These are phyloP conservation scores for Australoheros scitulus DNA, from an alignment of 2,113 vertebrate genomes.

Conservation along the genomic window DNA sequence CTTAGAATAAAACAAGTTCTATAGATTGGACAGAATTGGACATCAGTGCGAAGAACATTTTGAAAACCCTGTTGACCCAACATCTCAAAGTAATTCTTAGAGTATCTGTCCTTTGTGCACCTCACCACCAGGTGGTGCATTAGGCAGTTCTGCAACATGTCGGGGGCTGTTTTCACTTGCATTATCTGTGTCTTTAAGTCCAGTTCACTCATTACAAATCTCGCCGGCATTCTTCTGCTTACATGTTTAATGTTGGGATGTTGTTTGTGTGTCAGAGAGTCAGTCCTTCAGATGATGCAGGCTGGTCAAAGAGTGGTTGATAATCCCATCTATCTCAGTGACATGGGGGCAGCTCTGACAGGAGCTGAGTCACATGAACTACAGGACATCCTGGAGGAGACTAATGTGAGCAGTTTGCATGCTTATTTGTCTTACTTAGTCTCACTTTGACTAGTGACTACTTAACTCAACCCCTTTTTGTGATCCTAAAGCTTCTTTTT, in stretches of 20 bases:
- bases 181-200: too few species aligned
- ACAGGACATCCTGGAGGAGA: constrained; percentile 96
- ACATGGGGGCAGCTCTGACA: constrained; percentile 96
- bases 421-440: background rate
- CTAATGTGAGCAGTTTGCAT: constrained; percentile 82
- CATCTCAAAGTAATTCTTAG: background rate
- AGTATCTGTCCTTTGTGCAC: background rate
- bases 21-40: background rate
- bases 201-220: too few species aligned
- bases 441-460: background rate
- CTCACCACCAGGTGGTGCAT: background rate
- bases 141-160: background rate
- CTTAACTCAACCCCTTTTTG: background rate
- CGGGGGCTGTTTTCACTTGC: too few species aligned
- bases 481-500: background rate
- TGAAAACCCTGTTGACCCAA: background rate
- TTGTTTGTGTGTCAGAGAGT: constrained; percentile 83
- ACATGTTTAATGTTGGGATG: too few species aligned
- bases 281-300: constrained; percentile 99
- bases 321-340: constrained; percentile 97
- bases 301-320: constrained; percentile 96
- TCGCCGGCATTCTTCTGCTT: too few species aligned
- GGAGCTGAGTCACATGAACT: constrained; percentile 95
- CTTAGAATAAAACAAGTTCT: background rate
- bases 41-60: background rate